Conservation (phyloP, 2,888 invertebrate genomes). For the Drosophila neutralis region DNA sequence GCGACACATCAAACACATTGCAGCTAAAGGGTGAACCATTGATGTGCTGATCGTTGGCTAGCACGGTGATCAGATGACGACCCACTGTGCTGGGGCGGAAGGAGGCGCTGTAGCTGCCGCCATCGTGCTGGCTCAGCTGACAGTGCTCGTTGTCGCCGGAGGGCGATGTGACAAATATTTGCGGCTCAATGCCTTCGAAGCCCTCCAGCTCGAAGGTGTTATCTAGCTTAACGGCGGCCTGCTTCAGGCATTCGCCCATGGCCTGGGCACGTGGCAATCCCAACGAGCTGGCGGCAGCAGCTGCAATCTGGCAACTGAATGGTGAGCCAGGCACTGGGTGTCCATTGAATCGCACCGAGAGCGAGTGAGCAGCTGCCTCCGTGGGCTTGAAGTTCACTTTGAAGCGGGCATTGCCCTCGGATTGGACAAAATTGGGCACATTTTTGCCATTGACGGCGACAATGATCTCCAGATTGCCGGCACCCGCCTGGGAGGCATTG, state of each 20-base stretch:
- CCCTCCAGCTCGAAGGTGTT: constrained; percentile 87
- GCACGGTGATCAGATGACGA: constrained; percentile 92
- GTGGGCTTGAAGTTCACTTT: constrained; percentile 97
- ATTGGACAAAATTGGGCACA: constrained; percentile 98
- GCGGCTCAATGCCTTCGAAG: constrained; percentile 87
- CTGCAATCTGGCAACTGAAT: constrained; percentile 93
- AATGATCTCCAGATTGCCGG: constrained; percentile 98
- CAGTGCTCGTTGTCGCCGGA: constrained; percentile 92
- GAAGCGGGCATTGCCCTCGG: constrained; percentile 98
- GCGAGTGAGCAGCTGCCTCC: constrained; percentile 94
- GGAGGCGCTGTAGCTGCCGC: constrained; percentile 90
- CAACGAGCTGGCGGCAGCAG: constrained; percentile 84
- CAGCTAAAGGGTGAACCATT: constrained; percentile 97
- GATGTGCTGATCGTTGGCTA: constrained; percentile 93
- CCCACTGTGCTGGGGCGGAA: constrained; percentile 95
- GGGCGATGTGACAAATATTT: constrained; percentile 92
- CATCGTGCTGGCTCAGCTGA: constrained; percentile 88
- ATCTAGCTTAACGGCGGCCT: constrained; percentile 84
- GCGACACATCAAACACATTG: constrained; percentile 96
- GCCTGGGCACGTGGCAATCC: constrained; percentile 87
- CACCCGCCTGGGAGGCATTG: constrained; percentile 93
- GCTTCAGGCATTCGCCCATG: constrained; percentile 83
- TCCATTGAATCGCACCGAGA: constrained; percentile 94
- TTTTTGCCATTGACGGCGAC: constrained; percentile 98
- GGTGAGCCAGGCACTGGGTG: constrained; percentile 95